These are phyloP conservation scores for Archilochus colubris DNA, from an alignment of 2,113 vertebrate genomes.

Conservation along the genomic window DNA sequence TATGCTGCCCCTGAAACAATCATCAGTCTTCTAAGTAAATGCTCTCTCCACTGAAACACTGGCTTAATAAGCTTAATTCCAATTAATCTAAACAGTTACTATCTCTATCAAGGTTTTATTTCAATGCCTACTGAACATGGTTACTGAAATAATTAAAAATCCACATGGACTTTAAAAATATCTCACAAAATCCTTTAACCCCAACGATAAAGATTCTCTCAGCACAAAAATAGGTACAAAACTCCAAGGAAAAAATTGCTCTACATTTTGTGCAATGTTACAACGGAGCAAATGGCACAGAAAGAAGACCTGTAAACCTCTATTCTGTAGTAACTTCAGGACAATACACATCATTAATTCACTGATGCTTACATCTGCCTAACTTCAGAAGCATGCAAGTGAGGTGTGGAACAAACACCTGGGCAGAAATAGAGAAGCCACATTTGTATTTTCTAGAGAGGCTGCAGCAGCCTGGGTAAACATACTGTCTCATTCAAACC, in stretches of 20 bases:
- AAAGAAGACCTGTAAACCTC: not conserved
- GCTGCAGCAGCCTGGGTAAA: not conserved
- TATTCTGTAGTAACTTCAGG: not conserved
- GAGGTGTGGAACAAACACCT: not conserved
- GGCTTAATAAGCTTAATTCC: not conserved
- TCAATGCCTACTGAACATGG: not conserved
- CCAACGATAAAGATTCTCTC: not conserved
- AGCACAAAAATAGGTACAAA: not conserved
- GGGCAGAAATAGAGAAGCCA: not conserved
- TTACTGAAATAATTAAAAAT: not conserved
- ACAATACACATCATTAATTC: not conserved
- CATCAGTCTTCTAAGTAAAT: not conserved
- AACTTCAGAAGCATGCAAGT: not conserved
- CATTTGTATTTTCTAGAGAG: not conserved
- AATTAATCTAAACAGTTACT: not conserved
- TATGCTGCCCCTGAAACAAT: not conserved
- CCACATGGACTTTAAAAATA: not conserved
- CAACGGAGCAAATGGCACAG: not conserved
- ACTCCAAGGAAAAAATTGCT: not conserved
- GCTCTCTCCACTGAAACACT: not conserved
- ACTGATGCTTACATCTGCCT: not conserved
- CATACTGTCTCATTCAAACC: not conserved
- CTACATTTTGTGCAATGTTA: not conserved
- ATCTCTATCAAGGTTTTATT: not conserved
- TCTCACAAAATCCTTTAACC: not conserved